A percentile compares a stretch with the other conserved stretches of the same genome.
Conservation (phyloP, 1,140 invertebrate species). For the Saxidomus purpurata region DNA sequence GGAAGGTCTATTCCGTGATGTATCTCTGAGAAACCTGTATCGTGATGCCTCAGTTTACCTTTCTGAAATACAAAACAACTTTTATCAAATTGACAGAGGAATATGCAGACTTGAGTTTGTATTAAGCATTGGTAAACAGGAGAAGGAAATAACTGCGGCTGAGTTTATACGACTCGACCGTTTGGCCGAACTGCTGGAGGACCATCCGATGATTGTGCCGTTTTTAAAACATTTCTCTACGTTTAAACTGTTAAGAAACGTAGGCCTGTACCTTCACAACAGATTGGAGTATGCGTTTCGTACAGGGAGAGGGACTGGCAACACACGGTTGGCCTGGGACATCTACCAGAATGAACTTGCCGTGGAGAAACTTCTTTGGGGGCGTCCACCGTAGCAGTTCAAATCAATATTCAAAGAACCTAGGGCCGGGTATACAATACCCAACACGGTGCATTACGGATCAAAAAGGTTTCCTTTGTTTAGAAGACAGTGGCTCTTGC, state of each 20-base stretch:
- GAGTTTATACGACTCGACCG: background rate
- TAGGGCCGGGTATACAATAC: background rate
- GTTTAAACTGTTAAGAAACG: background rate
- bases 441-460: background rate
- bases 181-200: background rate
- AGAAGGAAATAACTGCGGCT: background rate
- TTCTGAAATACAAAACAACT: slow-evolving; percentile 15
- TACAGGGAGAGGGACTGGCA: background rate
- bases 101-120: slow-evolving; percentile 2
- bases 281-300: background rate
- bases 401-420: background rate
- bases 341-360: slow-evolving; percentile 10
- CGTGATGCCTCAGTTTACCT: background rate
- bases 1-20: background rate
- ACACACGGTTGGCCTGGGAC: background rate
- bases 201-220: background rate
- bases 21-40: background rate
- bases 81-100: background rate
- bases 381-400: background rate
- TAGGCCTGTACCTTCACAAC: background rate
- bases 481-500: background rate
- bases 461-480: background rate
- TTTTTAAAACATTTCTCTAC: background rate
- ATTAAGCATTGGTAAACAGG: background rate
- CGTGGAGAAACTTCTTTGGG: slow-evolving; percentile 2